A percentile compares a stretch with the other conserved stretches of the same genome.
Evolutionary conservation across 1,140 invertebrate genomes (phyloP).

Genomic region (Macrosteles quadrilineatus): DNA sequence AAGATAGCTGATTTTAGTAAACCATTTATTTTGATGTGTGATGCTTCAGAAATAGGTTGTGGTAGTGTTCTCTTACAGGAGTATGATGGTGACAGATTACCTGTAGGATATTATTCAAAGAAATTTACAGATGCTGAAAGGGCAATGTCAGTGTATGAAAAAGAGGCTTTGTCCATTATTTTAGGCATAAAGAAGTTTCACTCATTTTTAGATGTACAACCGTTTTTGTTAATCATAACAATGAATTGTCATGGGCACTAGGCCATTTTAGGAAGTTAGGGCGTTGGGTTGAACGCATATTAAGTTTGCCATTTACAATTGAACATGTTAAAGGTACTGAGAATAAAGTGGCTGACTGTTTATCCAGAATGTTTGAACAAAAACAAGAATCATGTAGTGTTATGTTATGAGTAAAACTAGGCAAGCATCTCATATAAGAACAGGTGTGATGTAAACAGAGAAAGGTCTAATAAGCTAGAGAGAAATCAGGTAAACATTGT

Average conservation of each 20-base stretch:
- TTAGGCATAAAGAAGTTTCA: background rate
- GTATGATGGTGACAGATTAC: background rate
- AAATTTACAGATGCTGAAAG: background rate
- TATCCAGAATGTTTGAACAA: background rate
- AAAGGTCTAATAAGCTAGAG: background rate
- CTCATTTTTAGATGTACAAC: background rate
- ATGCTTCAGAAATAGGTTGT: too few relatives aligned
- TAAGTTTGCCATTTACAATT: background rate
- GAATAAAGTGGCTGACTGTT: background rate
- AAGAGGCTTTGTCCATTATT: background rate
- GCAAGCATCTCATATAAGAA: too few relatives aligned
- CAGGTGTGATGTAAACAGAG: background rate
- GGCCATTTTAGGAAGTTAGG: background rate
- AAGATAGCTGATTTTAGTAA: too few relatives aligned
- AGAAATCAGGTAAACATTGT: background rate
- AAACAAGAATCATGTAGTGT: background rate
- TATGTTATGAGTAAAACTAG: background rate
- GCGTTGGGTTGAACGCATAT: background rate
- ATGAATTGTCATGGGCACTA: background rate
- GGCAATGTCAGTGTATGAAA: background rate
- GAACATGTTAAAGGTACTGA: background rate
- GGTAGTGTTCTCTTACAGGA: background rate
- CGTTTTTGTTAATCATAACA: background rate
- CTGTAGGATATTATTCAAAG: background rate
- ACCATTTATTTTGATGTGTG: too few relatives aligned